Evolutionary conservation across 2,888 invertebrate genomes (phyloP), one percentile per base, ranked within the genome.

Genomic region (Nemapogon koenigi): DNA sequence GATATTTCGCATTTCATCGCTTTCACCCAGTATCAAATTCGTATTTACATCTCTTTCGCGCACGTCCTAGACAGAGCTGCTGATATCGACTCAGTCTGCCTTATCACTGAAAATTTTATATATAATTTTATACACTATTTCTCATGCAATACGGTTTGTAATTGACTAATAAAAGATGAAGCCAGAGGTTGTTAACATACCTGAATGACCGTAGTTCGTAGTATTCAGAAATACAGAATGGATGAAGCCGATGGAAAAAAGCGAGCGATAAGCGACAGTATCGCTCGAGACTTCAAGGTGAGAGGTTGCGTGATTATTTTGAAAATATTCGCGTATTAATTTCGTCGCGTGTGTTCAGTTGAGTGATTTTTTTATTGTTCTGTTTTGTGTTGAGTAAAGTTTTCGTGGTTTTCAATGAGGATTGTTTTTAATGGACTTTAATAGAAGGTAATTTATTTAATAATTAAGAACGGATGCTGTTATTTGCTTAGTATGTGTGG

Each of bases 61-160:
- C 19, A 16, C 19, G 33, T 72, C 70, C 73, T 72, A 75, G 76
- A 72, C 75, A 59, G 62, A 67, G 69, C 63, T 62, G 6, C 59
- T 73, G 73, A 71, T 76, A 76, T 76, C 73, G 76, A 76, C 75
- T 72, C 68, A 35, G n/a, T 16, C 14, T 66, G 64, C 59, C 69
- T 73, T 76, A 76, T 75, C 75, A 75, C 55, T 60, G 47, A 39
- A 35, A 37, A 33, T 35, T 13, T 16, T 40, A 43, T 48, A 49
- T 42, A 41, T 52, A 42, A 64, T 51, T 60, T 51, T 46, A 53
- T 42, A 37, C 58, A 52, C 52, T 71, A 62, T 56, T 37, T 1
- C 4, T n/a, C 25, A 25, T 4, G 1, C 0, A 0, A 17, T 68
- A 68, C 44, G 57, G 69, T 59, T 49, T 41, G 54, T 47, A 57